A percentile compares a stretch with the other conserved stretches of the same genome.
These are phyloP conservation scores for Cyphomyrus plagiostoma DNA, from an alignment of 2,113 vertebrate genomes.

Conservation along the genomic window DNA sequence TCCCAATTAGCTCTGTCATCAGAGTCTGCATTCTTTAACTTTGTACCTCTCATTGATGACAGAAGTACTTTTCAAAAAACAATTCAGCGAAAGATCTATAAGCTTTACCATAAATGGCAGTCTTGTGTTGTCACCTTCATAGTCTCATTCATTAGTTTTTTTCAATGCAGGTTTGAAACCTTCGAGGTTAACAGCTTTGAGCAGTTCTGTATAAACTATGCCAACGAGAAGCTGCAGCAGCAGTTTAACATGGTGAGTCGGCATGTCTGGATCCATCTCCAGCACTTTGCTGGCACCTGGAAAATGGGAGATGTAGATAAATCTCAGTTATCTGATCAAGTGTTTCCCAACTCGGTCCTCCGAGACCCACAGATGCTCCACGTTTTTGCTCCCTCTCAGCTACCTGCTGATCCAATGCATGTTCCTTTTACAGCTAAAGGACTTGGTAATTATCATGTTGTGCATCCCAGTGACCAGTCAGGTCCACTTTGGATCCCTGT, in stretches of 20 bases:
- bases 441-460: not conserved
- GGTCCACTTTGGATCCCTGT: not conserved
- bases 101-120: not conserved
- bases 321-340: not conserved
- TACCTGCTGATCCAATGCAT: not conserved
- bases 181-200: slow-evolving; percentile 99
- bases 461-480: not conserved
- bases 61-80: not conserved
- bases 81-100: not conserved
- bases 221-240: slow-evolving; percentile 97
- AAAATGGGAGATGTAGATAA: not conserved
- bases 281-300: not conserved
- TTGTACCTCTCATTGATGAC: not conserved
- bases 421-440: not conserved
- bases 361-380: not conserved
- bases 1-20: not conserved
- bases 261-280: slow-evolving; percentile 18
- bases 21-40: not conserved
- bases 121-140: not conserved
- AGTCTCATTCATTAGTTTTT: not conserved
- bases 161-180: slow-evolving; percentile 83
- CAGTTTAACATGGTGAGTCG: slow-evolving; percentile 97
- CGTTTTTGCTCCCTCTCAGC: not conserved
- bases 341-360: not conserved
- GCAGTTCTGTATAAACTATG: slow-evolving; percentile 99